Evolutionary conservation across 2,888 invertebrate genomes (phyloP).

Genomic region (Oscheius onirici): DNA sequence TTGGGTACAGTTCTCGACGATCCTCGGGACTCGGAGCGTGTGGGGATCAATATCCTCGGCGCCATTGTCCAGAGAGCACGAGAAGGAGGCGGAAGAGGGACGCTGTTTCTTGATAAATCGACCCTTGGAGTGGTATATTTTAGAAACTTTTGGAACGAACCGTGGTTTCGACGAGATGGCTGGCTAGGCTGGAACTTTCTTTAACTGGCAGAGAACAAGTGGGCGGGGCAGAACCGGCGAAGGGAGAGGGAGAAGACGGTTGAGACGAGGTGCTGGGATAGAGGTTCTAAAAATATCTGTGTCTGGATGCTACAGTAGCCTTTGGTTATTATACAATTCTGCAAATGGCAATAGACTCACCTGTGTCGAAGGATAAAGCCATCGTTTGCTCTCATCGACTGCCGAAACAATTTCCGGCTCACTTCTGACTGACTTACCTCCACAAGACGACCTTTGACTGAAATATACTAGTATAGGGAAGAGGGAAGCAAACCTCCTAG

Average conservation of each 20-base stretch:
- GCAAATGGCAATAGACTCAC: no score
- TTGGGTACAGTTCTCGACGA: constrained; percentile 72
- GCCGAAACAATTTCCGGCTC: constrained; percentile 47
- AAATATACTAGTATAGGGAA: not conserved
- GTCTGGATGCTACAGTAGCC: no score
- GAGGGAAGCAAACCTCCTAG: not conserved
- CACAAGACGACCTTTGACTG: constrained; percentile 24
- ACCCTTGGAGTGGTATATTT: constrained; percentile 21
- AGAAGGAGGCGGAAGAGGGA: constrained; percentile 47
- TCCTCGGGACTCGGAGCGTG: constrained; percentile 72
- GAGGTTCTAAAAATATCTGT: constrained; percentile 31
- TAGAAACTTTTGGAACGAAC: not conserved
- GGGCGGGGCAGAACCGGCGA: constrained; percentile 45
- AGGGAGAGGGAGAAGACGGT: constrained; percentile 45
- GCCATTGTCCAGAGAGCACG: constrained; percentile 41
- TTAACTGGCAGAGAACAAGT: constrained; percentile 37
- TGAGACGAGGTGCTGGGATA: constrained; percentile 42
- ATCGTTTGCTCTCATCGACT: constrained; percentile 43
- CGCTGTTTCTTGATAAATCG: constrained; percentile 50
- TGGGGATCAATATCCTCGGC: constrained; percentile 53
- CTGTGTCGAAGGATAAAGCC: constrained; percentile 52
- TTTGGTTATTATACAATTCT: no score
- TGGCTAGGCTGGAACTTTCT: not conserved
- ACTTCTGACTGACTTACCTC: constrained; percentile 38
- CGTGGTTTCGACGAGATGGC: constrained; percentile 14